Evolutionary conservation across 23 tunicate species (phyloP).

Genomic region (Oikopleura dioica): DNA sequence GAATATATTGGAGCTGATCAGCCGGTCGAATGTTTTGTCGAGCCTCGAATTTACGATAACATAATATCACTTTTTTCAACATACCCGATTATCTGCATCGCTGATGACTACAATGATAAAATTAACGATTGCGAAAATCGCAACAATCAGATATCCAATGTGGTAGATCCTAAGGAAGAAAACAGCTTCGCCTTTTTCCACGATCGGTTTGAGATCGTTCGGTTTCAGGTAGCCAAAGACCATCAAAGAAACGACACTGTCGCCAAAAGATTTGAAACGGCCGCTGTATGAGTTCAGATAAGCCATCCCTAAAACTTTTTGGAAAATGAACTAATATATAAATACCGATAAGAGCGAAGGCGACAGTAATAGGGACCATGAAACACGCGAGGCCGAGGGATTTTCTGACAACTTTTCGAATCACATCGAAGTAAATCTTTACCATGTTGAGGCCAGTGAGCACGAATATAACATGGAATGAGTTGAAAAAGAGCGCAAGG

Average conservation of each 20-base stretch:
- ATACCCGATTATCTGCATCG: neutral
- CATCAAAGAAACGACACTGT: neutral
- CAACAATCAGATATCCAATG: neutral
- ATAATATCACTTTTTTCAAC: too few species aligned
- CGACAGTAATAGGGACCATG: neutral
- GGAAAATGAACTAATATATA: too few species aligned
- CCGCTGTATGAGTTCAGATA: too few species aligned
- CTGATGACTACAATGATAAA: neutral
- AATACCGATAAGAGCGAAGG: neutral
- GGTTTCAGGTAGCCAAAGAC: constrained; percentile 10
- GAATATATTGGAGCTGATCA: too few species aligned
- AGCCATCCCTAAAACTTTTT: too few species aligned
- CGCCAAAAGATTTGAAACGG: neutral
- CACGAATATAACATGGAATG: neutral
- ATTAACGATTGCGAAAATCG: neutral
- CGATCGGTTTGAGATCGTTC: neutral
- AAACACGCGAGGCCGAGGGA: neutral
- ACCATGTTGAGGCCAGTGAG: neutral
- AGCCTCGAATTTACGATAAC: too few species aligned
- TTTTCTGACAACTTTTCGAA: neutral
- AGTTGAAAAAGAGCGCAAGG: neutral
- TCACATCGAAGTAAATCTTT: neutral
- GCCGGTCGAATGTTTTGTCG: too few species aligned
- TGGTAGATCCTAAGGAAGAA: neutral
- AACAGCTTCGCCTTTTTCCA: neutral